Percentiles rank a stretch among this genome's conserved stretches.
Evolutionary conservation across 2,888 invertebrate species (phyloP).

Genomic region (Malthinus flaveolus): DNA sequence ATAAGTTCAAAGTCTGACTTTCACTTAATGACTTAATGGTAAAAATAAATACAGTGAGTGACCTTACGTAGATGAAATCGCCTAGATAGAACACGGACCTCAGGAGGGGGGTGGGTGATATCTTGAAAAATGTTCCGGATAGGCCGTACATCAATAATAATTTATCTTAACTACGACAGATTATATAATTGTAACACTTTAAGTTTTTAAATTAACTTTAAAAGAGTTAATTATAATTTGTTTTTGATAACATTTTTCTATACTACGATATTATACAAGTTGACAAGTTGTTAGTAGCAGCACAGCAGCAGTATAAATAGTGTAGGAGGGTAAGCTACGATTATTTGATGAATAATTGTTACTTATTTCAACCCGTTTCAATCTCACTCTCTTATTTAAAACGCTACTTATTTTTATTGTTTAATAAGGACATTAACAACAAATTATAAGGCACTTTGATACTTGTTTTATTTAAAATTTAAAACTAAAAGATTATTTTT

Average conservation of each 20-base stretch:
- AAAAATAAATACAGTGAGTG: conserved; percentile 18
- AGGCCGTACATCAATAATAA: conserved; percentile 27
- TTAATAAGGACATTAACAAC: no score
- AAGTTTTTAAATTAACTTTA: conserved; percentile 24
- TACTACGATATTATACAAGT: no score
- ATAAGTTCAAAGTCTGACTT: conserved; percentile 19
- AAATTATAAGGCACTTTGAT: no score
- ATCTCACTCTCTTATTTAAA: no score
- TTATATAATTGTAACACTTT: conserved; percentile 28
- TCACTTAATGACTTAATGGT: conserved; percentile 14
- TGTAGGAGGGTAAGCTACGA: no score
- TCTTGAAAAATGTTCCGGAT: conserved; percentile 23
- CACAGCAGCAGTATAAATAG: no score
- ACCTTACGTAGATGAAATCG: conserved; percentile 22
- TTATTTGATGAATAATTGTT: no score
- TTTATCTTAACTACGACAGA: conserved; percentile 27
- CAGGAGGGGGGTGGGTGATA: conserved; percentile 15
- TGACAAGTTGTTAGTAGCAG: no score
- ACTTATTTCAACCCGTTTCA: no score
- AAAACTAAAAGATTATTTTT: no score
- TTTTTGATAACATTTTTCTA: not conserved
- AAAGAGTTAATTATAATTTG: conserved; percentile 18
- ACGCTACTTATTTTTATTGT: no score
- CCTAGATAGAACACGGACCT: conserved; percentile 14
- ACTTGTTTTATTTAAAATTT: no score